Evolutionary conservation across 2,113 vertebrate species (phyloP).

Genomic region (Istiophorus platypterus): DNA sequence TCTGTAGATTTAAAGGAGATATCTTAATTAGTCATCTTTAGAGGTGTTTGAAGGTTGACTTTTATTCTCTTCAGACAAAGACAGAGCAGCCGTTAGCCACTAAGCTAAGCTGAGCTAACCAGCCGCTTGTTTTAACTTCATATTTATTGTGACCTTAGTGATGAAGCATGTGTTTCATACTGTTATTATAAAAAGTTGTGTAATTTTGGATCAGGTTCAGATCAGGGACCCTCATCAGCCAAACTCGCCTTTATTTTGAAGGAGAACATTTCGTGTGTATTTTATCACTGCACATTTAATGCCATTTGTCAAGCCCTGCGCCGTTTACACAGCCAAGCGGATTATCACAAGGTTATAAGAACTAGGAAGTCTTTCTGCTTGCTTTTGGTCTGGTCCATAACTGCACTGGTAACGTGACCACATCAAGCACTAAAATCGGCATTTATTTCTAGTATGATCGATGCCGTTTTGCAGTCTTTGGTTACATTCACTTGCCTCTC

Average conservation of each 20-base stretch:
- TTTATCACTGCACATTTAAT: constrained; percentile 8
- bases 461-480: constrained; percentile 1
- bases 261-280: background rate
- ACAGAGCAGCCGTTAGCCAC: too few species aligned
- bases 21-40: background rate
- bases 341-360: constrained; percentile 29
- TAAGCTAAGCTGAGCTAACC: too few species aligned
- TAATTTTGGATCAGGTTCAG: background rate
- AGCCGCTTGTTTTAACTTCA: background rate
- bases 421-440: background rate
- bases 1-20: background rate
- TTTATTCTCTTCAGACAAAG: background rate
- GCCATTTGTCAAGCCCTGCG: background rate
- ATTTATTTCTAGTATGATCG: background rate
- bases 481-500: background rate
- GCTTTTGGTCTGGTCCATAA: background rate
- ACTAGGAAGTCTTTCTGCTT: background rate
- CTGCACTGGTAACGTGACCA: constrained; percentile 2
- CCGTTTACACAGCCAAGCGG: constrained; percentile 4
- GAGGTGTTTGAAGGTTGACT: background rate
- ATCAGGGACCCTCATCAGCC: background rate
- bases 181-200: background rate
- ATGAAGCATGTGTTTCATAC: background rate
- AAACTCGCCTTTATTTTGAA: constrained; percentile 1
- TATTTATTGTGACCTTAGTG: background rate